These are phyloP conservation scores for Odiellus spinosus DNA, from an alignment of 2,888 invertebrate genomes.

Conservation along the genomic window DNA sequence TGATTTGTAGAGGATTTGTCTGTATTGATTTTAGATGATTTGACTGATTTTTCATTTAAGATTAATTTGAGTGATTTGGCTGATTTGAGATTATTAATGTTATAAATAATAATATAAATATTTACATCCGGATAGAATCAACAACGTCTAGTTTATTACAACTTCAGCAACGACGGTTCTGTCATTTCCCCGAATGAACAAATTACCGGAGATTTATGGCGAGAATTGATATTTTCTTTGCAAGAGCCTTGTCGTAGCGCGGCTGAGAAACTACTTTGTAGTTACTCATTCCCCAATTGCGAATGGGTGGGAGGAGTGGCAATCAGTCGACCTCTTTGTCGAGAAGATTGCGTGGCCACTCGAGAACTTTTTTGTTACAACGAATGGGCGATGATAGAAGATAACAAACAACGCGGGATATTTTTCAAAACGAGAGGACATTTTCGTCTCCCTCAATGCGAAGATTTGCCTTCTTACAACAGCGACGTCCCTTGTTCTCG, in stretches of 20 bases:
- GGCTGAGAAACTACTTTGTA: constrained; percentile 78
- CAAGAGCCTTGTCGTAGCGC: constrained; percentile 68
- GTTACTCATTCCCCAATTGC: constrained; percentile 82
- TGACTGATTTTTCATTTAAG: too few species aligned
- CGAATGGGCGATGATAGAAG: constrained; percentile 80
- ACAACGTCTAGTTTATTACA: constrained; percentile 51
- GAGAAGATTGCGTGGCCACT: constrained; percentile 84
- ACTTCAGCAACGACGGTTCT: constrained; percentile 44
- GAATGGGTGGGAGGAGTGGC: constrained; percentile 26
- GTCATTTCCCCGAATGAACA: constrained; percentile 65
- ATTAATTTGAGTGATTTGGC: too few species aligned
- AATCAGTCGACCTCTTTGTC: constrained; percentile 17
- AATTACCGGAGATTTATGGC: constrained; percentile 66
- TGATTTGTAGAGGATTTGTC: too few species aligned
- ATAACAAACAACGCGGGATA: constrained; percentile 59
- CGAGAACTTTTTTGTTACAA: constrained; percentile 79
- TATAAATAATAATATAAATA: too few species aligned
- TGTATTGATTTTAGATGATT: too few species aligned
- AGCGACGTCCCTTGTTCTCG: constrained; percentile 54
- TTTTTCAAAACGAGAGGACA: constrained; percentile 66
- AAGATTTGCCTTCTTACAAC: constrained; percentile 43
- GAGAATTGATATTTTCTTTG: constrained; percentile 61
- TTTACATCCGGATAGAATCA: neutral
- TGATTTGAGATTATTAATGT: too few species aligned
- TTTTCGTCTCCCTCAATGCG: constrained; percentile 74